These are phyloP conservation scores for Eubucco bourcierii DNA, from an alignment of 2,113 vertebrate genomes.

Conservation along the genomic window DNA sequence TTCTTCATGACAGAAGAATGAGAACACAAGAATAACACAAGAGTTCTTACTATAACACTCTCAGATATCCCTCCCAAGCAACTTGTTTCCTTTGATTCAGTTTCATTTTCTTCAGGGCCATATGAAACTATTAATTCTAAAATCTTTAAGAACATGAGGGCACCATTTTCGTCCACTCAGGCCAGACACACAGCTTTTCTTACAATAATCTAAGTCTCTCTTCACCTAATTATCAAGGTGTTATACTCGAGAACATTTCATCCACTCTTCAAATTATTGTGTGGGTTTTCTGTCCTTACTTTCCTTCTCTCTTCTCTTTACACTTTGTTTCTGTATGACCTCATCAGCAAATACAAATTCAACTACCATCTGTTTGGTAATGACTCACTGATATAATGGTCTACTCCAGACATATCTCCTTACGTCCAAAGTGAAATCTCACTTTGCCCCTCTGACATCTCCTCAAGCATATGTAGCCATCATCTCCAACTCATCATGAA, in stretches of 20 bases:
- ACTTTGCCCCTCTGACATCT: constrained; percentile 1
- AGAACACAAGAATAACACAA: not conserved
- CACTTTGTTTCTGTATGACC: constrained; percentile 48
- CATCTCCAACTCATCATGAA: not conserved
- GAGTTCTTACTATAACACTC: not conserved
- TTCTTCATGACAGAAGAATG: not conserved
- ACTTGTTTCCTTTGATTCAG: not conserved
- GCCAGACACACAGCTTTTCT: not conserved
- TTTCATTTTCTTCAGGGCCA: not conserved
- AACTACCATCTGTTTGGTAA: constrained; percentile 61
- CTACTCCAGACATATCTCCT: constrained; percentile 44
- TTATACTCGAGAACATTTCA: not conserved
- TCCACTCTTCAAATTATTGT: not conserved
- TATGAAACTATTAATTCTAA: not conserved
- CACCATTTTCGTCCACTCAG: not conserved
- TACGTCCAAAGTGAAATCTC: constrained; percentile 46
- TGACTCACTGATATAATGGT: constrained; percentile 54
- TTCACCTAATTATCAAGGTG: not conserved
- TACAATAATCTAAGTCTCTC: not conserved
- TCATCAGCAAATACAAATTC: constrained; percentile 53
- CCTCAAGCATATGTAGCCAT: not conserved
- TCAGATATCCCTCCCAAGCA: not conserved
- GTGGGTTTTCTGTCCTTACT: constrained; percentile 53
- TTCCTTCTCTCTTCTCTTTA: constrained; percentile 22
- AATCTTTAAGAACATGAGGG: not conserved